These are phyloP conservation scores for Percina caprodes DNA, from an alignment of 2,113 vertebrate species.

Conservation along the genomic window DNA sequence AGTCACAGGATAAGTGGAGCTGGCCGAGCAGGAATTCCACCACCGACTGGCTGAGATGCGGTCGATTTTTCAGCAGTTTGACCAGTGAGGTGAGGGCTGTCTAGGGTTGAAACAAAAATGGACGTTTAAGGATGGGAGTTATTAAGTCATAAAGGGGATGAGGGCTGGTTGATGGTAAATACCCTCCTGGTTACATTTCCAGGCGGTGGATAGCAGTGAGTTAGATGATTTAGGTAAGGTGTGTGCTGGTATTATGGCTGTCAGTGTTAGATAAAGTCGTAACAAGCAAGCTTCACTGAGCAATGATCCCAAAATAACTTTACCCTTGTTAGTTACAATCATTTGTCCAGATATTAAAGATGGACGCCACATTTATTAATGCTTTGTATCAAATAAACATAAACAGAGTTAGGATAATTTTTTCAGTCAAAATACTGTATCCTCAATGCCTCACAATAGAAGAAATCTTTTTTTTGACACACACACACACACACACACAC, in stretches of 20 bases:
- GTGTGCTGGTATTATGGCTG: background rate
- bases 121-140: background rate
- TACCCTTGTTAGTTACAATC: too few species aligned
- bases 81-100: conserved; percentile 93
- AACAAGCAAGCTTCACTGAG: background rate
- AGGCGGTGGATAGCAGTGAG: background rate
- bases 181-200: background rate
- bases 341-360: background rate
- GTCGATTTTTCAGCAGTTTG: conserved; percentile 90
- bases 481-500: too few species aligned
- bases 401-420: background rate
- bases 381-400: background rate
- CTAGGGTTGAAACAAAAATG: conserved; percentile 74
- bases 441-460: background rate
- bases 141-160: background rate
- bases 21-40: conserved; percentile 94
- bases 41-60: conserved; percentile 92
- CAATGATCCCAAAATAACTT: background rate
- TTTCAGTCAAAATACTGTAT: background rate
- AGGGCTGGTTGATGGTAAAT: background rate
- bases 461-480: too few species aligned
- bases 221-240: background rate
- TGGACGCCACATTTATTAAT: background rate
- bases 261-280: background rate
- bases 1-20: conserved; percentile 90